These are phyloP conservation scores for Pimephales promelas DNA, from an alignment of 2,113 vertebrate species.

Conservation along the genomic window DNA sequence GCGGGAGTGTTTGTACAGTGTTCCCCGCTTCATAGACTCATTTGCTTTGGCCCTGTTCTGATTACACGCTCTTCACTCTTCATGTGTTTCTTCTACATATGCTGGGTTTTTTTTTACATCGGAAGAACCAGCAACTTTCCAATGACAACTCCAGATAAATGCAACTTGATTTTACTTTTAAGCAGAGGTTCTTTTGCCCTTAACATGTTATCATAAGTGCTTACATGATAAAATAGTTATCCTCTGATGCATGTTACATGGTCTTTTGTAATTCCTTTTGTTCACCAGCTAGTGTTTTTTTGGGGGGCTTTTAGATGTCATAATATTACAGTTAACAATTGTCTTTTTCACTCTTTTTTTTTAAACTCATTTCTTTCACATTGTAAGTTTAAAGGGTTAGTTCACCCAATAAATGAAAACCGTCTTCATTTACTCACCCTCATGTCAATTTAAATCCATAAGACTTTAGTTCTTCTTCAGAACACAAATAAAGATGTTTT, in stretches of 20 bases:
- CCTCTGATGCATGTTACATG: background rate
- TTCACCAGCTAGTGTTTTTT: background rate
- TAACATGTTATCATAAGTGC: background rate
- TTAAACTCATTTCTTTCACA: background rate
- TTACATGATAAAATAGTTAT: background rate
- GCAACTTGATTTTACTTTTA: background rate
- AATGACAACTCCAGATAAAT: background rate
- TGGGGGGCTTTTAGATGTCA: background rate
- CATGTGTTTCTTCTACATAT: conserved; percentile 8
- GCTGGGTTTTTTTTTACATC: background rate
- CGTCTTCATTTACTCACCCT: too few species aligned
- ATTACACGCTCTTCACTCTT: conserved; percentile 31
- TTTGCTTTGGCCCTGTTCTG: conserved; percentile 42
- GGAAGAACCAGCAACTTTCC: background rate
- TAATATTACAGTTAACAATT: background rate
- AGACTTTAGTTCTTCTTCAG: too few species aligned
- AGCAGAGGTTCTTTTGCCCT: background rate
- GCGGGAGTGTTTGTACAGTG: conserved; percentile 39
- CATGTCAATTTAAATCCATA: too few species aligned
- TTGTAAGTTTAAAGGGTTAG: background rate
- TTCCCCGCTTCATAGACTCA: conserved; percentile 37
- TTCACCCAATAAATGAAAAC: too few species aligned
- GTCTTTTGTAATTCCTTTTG: background rate
- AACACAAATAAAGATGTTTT: too few species aligned
- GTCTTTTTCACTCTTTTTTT: background rate